Conservation (phyloP, 2,113 vertebrate genomes). For the Condylura cristata region DNA sequence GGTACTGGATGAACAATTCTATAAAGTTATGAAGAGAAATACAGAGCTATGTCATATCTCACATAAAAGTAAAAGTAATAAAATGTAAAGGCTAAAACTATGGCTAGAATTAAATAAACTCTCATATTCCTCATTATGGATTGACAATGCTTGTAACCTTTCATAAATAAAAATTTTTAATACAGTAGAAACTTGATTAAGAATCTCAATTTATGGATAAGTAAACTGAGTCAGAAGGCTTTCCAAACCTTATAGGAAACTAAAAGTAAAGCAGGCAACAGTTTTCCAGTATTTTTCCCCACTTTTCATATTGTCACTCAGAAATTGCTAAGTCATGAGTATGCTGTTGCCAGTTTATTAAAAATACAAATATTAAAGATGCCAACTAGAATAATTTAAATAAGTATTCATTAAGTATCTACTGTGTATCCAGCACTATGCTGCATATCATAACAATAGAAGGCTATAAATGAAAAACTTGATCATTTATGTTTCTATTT, state of each 20-base stretch:
- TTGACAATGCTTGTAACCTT: neutral
- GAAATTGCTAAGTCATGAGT: neutral
- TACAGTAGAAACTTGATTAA: neutral
- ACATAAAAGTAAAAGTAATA: neutral
- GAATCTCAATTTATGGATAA: neutral
- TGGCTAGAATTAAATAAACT: neutral
- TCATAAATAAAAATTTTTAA: neutral
- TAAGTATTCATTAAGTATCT: neutral
- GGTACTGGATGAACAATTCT: neutral
- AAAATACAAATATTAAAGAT: neutral
- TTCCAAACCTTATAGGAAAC: neutral
- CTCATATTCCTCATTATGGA: neutral
- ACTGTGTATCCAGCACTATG: neutral
- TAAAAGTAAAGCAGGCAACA: neutral
- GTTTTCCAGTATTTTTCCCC: neutral
- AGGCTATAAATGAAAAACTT: neutral
- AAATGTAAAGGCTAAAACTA: neutral
- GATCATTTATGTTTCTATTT: neutral
- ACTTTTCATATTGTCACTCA: neutral
- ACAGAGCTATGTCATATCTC: neutral
- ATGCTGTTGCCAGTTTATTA: neutral
- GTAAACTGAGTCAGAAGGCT: neutral
- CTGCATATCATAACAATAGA: neutral
- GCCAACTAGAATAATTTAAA: neutral
- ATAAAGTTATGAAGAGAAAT: neutral